Evolutionary conservation across 2,797 vertebrate species (phyloP), one percentile per base, ranked within the genome.

Genomic region (Pseudomugil tenellus): DNA sequence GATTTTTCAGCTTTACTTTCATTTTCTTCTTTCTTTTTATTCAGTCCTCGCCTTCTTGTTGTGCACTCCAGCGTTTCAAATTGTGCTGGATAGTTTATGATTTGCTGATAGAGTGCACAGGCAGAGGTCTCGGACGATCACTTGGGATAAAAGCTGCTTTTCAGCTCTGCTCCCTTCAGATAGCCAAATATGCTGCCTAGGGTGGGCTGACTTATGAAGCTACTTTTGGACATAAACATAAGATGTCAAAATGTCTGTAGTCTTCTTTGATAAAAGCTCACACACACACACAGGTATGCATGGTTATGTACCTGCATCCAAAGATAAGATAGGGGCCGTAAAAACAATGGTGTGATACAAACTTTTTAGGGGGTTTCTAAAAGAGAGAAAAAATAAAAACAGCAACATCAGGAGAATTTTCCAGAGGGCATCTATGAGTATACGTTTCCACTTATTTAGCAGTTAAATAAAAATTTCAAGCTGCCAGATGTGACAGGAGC

Each of bases 391-490:
- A 84, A 86, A 78, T 65, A 75, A 70, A 77, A 72, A 66, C 28
- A 53, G 43, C 60, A 37, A 26, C 63, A 79, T 83, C 87, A 89
- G 87, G 87, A 93, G 90, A 91, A 84, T 67, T 75, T 79, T 79
- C 83, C 80, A 72, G 59, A 61, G 63, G 65, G 80, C 91, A 91
- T 85, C 88, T 91, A n/a, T n/a, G n/a, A n/a, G 86, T 93, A 85
- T 84, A 87, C 89, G 92, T 93, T 90, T 80, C 86, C 81, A 85
- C 70, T 77, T 75, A 84, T 90, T 88, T 90, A 90, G 79, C 89
- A 87, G 84, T 72, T 85, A 81, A 81, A 87, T 79, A 89, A 91
- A 91, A 74, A 84, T 69, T 81, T 81, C 90, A 89, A 69, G 73
- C 82, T 81, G 79, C 89, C 91, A 92, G 86, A 91, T 91, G 91